phyloP scores from a whole-genome alignment of 30 jellyfish, hydroid and myxozoan genomes.

The Pseudorhiza aurosa region DNA sequence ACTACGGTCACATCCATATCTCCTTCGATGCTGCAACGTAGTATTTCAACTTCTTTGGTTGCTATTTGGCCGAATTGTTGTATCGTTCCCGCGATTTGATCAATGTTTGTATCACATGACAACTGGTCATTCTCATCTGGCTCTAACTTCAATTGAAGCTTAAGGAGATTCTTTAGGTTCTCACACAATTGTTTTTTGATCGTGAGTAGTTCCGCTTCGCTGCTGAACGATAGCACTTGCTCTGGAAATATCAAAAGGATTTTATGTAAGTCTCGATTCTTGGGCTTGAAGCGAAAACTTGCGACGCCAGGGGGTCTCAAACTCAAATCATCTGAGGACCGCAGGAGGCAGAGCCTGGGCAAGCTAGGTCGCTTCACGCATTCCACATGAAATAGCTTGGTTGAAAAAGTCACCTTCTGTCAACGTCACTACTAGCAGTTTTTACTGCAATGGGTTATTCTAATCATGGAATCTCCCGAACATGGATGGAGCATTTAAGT shows the following conservation, averaged over 20 bases:
- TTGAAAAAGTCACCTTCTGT: too few species aligned
- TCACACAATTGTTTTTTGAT: constrained; percentile 82
- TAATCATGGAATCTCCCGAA: too few species aligned
- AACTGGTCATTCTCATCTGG: constrained; percentile 92
- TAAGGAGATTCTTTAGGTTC: constrained; percentile 66
- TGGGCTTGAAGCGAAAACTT: too few species aligned
- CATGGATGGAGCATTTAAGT: too few species aligned
- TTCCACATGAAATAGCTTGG: too few species aligned
- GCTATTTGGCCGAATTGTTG: constrained; percentile 84
- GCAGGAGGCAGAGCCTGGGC: too few species aligned
- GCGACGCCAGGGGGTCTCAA: too few species aligned
- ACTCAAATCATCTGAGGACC: too few species aligned
- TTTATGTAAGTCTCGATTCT: too few species aligned
- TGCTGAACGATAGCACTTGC: constrained; percentile 77
- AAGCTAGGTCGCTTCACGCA: too few species aligned
- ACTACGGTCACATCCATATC: constrained; percentile 53
- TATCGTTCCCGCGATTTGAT: constrained; percentile 68
- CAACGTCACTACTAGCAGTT: too few species aligned
- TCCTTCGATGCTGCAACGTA: constrained; percentile 73
- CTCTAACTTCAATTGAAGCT: constrained; percentile 68
- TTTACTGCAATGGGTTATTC: too few species aligned
- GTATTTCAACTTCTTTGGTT: constrained; percentile 69
- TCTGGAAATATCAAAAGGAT: constrained; percentile 59
- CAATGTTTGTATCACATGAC: constrained; percentile 84
- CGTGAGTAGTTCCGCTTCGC: constrained; percentile 85